A percentile compares a stretch with the other conserved stretches of the same genome.
phyloP scores from a whole-genome alignment of 2,113 vertebrate species.

The Hoplias malabaricus region DNA sequence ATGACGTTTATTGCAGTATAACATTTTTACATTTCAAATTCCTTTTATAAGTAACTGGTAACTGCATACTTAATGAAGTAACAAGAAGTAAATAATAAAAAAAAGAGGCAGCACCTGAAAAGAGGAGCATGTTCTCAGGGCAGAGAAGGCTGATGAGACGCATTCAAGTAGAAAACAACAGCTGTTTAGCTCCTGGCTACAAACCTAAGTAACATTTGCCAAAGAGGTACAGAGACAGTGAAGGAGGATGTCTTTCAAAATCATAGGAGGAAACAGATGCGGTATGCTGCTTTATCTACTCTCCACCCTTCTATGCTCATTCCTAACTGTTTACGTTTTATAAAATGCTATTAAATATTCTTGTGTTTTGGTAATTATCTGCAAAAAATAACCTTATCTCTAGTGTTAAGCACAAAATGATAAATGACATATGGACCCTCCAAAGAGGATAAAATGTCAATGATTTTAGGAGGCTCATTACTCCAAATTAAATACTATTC shows the following conservation, averaged over 20 bases:
- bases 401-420: not conserved
- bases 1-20: not conserved
- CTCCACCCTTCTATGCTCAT: slow-evolving; percentile 41
- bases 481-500: no score
- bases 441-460: not conserved
- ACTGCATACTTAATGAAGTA: not conserved
- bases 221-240: slow-evolving; percentile 65
- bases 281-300: slow-evolving; percentile 39
- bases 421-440: not conserved
- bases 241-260: slow-evolving; percentile 58
- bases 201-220: slow-evolving; percentile 71
- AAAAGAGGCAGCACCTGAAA: slow-evolving; percentile 59
- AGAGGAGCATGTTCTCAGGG: slow-evolving; percentile 57
- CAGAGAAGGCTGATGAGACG: slow-evolving; percentile 61
- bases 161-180: slow-evolving; percentile 78
- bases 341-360: slow-evolving; percentile 28
- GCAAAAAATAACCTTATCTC: not conserved
- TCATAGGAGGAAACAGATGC: slow-evolving; percentile 54
- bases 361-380: not conserved
- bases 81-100: slow-evolving; percentile 39
- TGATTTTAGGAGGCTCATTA: no score
- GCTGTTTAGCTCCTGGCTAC: slow-evolving; percentile 78
- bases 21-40: not conserved
- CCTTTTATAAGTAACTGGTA: not conserved
- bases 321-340: slow-evolving; percentile 5